phyloP scores from a whole-genome alignment of 2,888 invertebrate species.

The Oegoconia quadripuncta region DNA sequence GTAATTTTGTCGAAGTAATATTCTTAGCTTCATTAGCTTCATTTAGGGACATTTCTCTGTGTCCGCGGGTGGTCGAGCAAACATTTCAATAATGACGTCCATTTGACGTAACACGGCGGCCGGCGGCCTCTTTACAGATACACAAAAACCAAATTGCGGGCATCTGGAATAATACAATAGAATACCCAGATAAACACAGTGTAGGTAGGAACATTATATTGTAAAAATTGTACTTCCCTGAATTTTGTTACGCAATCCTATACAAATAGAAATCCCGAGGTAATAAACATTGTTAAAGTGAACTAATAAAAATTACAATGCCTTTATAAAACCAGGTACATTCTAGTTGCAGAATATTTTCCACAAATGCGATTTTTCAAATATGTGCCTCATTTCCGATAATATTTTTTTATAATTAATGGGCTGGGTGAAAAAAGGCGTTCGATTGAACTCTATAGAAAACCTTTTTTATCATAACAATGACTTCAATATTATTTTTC shows the following conservation, averaged over 20 bases:
- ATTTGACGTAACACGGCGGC: conserved; percentile 55
- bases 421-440: too few species aligned
- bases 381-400: too few species aligned
- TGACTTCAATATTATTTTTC: too few species aligned
- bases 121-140: conserved; percentile 44
- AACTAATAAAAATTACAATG: conserved; percentile 35
- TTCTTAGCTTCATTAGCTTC: too few species aligned
- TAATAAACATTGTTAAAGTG: conserved; percentile 46
- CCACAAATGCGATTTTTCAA: too few species aligned
- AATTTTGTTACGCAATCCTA: conserved; percentile 49
- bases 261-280: conserved; percentile 32
- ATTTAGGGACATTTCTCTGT: conserved; percentile 30
- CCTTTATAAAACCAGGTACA: conserved; percentile 25
- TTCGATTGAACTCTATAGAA: too few species aligned
- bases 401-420: too few species aligned
- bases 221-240: conserved; percentile 47
- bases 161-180: conserved; percentile 53
- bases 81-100: conserved; percentile 64
- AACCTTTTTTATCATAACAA: too few species aligned
- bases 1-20: too few species aligned
- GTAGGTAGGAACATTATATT: conserved; percentile 23
- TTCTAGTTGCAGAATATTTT: not conserved
- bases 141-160: conserved; percentile 54
- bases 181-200: conserved; percentile 35
- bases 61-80: conserved; percentile 66